Percentiles rank a stretch among this genome's conserved stretches.
Evolutionary conservation across 2,113 vertebrate genomes (phyloP).

Genomic region (Stictonetta naevosa): DNA sequence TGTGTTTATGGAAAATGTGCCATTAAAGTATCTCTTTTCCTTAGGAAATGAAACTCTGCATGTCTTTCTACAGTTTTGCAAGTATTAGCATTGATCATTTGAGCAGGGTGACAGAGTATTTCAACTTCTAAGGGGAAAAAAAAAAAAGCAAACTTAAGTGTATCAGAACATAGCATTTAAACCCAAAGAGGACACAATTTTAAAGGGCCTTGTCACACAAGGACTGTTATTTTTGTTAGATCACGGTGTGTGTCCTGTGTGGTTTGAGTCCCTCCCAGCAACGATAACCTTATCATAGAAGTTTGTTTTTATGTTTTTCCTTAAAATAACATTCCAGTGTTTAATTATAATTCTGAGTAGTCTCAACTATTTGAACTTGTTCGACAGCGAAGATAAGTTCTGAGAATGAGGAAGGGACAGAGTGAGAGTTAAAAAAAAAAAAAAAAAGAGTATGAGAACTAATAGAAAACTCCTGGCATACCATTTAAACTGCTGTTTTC

Average conservation of each 20-base stretch:
- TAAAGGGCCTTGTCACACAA: not conserved
- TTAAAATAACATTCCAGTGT: not conserved
- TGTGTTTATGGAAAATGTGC: conserved; percentile 63
- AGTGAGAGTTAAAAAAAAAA: not conserved
- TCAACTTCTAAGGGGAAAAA: not conserved
- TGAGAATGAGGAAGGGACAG: not conserved
- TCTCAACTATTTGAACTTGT: not conserved
- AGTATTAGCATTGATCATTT: not conserved
- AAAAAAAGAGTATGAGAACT: accelerated
- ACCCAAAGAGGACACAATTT: not conserved
- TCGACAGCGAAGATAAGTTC: not conserved
- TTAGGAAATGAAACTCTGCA: conserved; percentile 5
- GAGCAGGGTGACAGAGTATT: not conserved
- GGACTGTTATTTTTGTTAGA: not conserved
- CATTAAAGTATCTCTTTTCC: conserved; percentile 66
- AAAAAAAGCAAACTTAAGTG: not conserved
- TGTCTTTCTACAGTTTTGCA: not conserved
- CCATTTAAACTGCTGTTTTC: not conserved
- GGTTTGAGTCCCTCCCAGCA: not conserved
- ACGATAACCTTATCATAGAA: not conserved
- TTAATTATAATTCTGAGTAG: not conserved
- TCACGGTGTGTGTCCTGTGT: too few relatives aligned
- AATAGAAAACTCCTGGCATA: not conserved
- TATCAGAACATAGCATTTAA: not conserved
- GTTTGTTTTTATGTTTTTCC: not conserved